Percentiles rank a stretch among this genome's conserved stretches.
phyloP scores from a whole-genome alignment of 2,113 vertebrate genomes.

The Petaurus breviceps region DNA sequence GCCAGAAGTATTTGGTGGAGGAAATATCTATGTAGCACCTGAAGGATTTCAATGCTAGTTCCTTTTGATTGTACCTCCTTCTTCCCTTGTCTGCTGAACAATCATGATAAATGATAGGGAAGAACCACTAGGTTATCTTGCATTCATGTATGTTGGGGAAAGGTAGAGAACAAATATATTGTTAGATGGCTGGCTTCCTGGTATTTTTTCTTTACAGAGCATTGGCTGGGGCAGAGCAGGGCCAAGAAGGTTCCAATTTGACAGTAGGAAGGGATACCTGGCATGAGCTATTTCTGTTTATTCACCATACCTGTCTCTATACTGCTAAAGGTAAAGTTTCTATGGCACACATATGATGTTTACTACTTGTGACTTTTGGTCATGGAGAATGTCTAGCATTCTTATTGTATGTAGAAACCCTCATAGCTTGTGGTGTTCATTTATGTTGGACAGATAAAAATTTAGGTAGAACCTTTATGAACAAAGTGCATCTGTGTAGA shows the following conservation, averaged over 20 bases:
- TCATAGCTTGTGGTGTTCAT: not conserved
- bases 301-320: not conserved
- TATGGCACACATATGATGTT: not conserved
- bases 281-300: not conserved
- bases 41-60: not conserved
- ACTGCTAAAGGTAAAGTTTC: not conserved
- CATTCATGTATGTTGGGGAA: not conserved
- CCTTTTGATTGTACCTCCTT: too few species aligned
- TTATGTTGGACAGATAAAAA: not conserved
- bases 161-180: not conserved
- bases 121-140: not conserved
- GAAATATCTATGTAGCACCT: not conserved
- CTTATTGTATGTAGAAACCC: not conserved
- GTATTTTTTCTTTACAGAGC: not conserved
- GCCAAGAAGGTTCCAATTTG: not conserved
- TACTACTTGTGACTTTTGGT: not conserved
- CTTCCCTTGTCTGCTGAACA: too few species aligned
- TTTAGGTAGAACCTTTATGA: not conserved
- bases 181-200: too few species aligned
- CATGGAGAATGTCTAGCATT: not conserved
- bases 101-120: not conserved
- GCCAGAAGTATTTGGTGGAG: not conserved
- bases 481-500: not conserved
- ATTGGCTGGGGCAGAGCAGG: not conserved
- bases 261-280: not conserved